A percentile compares a stretch with the other conserved stretches of the same genome.
Evolutionary conservation across 2,888 invertebrate genomes (phyloP).

Genomic region (Phengaris alcon): DNA sequence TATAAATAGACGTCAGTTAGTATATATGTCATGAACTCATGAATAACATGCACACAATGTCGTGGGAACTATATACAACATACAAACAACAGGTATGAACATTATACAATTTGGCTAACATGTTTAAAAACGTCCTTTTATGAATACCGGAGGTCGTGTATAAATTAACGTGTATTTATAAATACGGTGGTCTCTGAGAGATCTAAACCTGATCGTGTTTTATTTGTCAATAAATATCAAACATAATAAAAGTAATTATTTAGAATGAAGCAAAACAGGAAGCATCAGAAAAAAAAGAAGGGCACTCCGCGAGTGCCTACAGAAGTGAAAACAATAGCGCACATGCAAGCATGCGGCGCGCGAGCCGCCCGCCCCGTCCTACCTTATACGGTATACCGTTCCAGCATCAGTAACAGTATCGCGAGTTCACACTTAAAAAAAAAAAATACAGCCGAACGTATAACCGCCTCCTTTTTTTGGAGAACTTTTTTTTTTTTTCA

Average conservation of each 20-base stretch:
- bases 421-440: too few species aligned
- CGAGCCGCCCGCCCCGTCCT: too few species aligned
- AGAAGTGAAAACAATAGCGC: background rate
- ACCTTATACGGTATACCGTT: too few species aligned
- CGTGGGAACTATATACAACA: background rate
- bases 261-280: too few species aligned
- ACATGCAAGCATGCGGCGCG: too few species aligned
- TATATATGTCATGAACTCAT: background rate
- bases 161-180: background rate
- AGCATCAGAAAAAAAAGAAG: too few species aligned
- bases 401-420: too few species aligned
- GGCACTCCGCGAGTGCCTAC: too few species aligned
- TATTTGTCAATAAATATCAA: background rate
- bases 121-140: slow-evolving; percentile 3
- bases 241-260: background rate
- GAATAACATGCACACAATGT: background rate
- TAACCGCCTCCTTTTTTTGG: too few species aligned
- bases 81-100: background rate
- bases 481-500: too few species aligned
- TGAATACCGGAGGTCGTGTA: background rate
- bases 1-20: background rate
- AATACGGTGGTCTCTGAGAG: background rate
- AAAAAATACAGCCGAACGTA: too few species aligned
- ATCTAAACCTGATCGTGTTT: background rate
- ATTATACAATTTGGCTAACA: slow-evolving; percentile 8